phyloP scores from a whole-genome alignment of 2,888 invertebrate species.

The Amiota communis region DNA sequence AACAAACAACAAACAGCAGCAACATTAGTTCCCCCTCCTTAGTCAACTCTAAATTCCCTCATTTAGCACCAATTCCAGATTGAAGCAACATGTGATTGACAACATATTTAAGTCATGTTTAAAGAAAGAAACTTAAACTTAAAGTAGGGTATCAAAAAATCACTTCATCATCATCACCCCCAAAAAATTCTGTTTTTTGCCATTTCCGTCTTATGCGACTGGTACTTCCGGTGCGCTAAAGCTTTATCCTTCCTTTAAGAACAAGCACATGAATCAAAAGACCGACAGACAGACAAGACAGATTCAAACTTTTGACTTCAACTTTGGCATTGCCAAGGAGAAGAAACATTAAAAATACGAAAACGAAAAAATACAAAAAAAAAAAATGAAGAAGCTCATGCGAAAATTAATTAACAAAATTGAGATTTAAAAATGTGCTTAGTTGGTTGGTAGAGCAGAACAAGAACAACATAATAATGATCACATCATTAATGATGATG shows the following conservation, averaged over 20 bases:
- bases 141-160: too few relatives aligned
- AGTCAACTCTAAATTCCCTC: background rate
- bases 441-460: constrained; percentile 9
- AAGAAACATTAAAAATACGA: too few relatives aligned
- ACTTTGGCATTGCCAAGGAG: background rate
- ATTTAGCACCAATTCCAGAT: background rate
- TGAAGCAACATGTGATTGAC: constrained; percentile 56
- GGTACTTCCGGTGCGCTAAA: constrained; percentile 12
- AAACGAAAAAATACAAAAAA: too few relatives aligned
- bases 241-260: background rate
- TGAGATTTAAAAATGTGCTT: constrained; percentile 43
- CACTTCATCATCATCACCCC: background rate
- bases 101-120: constrained; percentile 45
- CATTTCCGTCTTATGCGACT: constrained; percentile 3
- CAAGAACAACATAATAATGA: background rate
- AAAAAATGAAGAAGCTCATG: constrained; percentile 39
- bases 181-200: constrained; percentile 47
- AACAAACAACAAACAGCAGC: constrained; percentile 21
- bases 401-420: constrained; percentile 68
- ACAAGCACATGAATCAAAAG: too few relatives aligned
- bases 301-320: background rate
- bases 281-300: too few relatives aligned
- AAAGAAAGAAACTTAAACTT: constrained; percentile 9
- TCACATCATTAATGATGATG: too few relatives aligned
- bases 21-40: background rate